Percentiles rank a stretch among this genome's conserved stretches.
Evolutionary conservation across 1,140 invertebrate species (phyloP).

Genomic region (Lepidostoma basale): DNA sequence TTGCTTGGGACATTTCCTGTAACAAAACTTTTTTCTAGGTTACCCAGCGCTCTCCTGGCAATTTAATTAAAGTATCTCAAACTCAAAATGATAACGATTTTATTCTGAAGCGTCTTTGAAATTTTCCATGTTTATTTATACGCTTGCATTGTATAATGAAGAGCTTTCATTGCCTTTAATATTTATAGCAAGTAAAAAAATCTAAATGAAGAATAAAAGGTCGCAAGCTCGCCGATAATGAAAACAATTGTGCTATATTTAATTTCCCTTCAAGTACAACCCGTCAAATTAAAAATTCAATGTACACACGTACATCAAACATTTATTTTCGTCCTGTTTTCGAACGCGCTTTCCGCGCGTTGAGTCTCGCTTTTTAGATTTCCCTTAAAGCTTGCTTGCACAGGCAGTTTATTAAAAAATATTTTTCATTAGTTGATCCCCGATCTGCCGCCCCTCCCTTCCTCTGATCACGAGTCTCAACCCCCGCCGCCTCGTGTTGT

Average conservation of each 20-base stretch:
- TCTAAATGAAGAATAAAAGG: no score
- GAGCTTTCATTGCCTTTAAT: no score
- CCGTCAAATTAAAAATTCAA: not conserved
- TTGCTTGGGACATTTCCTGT: no score
- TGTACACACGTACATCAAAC: slow-evolving; percentile 9
- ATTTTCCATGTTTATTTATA: no score
- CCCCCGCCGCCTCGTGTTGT: slow-evolving; percentile 2
- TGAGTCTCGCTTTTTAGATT: slow-evolving; percentile 9
- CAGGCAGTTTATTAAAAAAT: slow-evolving; percentile 44
- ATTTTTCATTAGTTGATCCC: slow-evolving; percentile 42
- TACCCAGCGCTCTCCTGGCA: no score
- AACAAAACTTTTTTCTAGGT: no score
- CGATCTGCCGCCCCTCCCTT: not conserved
- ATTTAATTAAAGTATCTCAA: no score
- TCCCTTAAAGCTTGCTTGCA: slow-evolving; percentile 12
- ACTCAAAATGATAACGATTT: no score
- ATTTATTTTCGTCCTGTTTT: not conserved
- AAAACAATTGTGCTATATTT: not conserved
- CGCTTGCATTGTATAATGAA: no score
- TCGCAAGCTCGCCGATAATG: no score
- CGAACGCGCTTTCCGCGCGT: not conserved
- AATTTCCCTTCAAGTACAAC: not conserved
- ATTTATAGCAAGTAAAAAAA: no score
- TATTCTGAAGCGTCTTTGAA: no score
- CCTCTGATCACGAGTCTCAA: not conserved